Evolutionary conservation across 2,797 vertebrate genomes (phyloP).

Genomic region (Eleutherodactylus coqui): DNA sequence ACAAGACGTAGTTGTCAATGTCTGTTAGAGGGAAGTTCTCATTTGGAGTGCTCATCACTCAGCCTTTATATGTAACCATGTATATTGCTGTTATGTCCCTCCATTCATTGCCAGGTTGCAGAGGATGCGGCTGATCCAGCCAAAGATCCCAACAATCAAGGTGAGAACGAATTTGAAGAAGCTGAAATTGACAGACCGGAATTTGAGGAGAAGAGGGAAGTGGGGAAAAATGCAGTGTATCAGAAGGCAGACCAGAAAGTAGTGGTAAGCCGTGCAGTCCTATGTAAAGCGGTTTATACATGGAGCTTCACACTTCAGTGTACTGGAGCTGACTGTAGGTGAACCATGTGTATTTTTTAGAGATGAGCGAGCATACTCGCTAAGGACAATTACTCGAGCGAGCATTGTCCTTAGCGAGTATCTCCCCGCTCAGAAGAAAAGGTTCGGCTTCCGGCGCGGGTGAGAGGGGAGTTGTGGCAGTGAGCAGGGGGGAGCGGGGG

Average conservation of each 20-base stretch:
- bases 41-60: not conserved
- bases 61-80: not conserved
- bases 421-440: no score
- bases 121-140: conserved; percentile 71
- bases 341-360: no score
- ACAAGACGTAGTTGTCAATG: no score
- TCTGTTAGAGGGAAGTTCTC: no score
- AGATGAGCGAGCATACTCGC: no score
- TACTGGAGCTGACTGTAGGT: no score
- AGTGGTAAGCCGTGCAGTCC: conserved; percentile 2
- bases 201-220: conserved; percentile 69
- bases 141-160: conserved; percentile 72
- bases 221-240: conserved; percentile 35
- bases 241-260: not conserved
- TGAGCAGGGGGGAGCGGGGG: no score
- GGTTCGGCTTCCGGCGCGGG: no score
- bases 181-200: conserved; percentile 73
- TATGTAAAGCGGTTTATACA: not conserved
- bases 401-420: no score
- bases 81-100: no score
- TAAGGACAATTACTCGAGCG: no score
- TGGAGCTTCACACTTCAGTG: not conserved
- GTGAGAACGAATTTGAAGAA: conserved; percentile 77
- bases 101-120: conserved; percentile 64
- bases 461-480: no score